Percentiles rank a stretch among this genome's conserved stretches.
Conservation (phyloP, 2,113 vertebrate genomes). For the Hucho hucho region DNA sequence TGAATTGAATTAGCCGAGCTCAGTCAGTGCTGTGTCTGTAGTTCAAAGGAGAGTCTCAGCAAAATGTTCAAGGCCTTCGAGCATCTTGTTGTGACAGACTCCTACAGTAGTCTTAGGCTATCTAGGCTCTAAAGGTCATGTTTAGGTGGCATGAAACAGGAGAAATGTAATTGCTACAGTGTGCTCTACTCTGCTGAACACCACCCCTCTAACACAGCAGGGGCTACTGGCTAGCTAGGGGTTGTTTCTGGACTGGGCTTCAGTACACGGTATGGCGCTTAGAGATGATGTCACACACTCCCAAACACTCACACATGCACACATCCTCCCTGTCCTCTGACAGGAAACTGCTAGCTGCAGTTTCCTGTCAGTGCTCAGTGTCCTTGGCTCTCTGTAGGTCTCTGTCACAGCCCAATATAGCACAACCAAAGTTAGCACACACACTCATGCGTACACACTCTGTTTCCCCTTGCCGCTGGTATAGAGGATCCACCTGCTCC, state of each 20-base stretch:
- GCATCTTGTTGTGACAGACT: too few relatives aligned
- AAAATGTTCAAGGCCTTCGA: too few relatives aligned
- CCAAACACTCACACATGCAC: background rate
- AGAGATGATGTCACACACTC: slow-evolving; percentile 17
- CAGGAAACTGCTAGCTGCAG: background rate
- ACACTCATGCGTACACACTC: background rate
- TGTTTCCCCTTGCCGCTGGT: background rate
- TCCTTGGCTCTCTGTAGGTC: slow-evolving; percentile 38
- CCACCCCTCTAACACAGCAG: too few relatives aligned
- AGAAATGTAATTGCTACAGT: too few relatives aligned
- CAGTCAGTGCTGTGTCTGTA: background rate
- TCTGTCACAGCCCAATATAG: too few relatives aligned
- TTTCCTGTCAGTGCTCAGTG: slow-evolving; percentile 30
- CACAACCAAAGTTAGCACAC: background rate
- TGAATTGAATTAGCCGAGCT: background rate
- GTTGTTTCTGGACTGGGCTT: background rate
- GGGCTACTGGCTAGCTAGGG: background rate
- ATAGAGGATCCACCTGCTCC: background rate
- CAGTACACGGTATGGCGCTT: background rate
- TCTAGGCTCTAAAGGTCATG: too few relatives aligned
- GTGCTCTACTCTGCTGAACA: too few relatives aligned
- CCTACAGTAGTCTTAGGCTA: too few relatives aligned
- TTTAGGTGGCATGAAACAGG: too few relatives aligned
- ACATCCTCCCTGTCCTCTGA: background rate
- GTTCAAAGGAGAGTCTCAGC: too few relatives aligned